These are phyloP conservation scores for Lepus americanus DNA, from an alignment of 2,113 vertebrate genomes.

Conservation along the genomic window DNA sequence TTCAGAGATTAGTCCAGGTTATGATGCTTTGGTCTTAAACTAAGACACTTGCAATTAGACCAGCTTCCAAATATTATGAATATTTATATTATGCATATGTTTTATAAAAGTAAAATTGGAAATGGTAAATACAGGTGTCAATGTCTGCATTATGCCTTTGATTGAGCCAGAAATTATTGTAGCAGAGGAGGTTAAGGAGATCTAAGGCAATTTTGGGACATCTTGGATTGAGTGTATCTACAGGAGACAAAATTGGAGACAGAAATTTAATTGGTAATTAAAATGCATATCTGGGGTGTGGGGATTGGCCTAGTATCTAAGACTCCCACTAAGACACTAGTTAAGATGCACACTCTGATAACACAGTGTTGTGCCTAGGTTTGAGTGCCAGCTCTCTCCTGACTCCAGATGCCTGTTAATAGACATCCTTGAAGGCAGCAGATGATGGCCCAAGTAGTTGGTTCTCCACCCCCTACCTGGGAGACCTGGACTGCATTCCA, in stretches of 20 bases:
- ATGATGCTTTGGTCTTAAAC: background rate
- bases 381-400: no score
- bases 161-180: background rate
- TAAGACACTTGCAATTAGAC: background rate
- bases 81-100: no score
- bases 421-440: no score
- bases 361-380: no score
- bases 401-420: no score
- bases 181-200: background rate
- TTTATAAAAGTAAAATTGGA: background rate
- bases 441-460: no score
- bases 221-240: background rate
- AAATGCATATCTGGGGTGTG: background rate
- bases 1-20: background rate
- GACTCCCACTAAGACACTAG: no score
- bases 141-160: background rate
- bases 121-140: background rate
- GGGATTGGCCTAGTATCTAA: no score
- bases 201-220: background rate
- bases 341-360: no score
- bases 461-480: no score
- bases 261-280: background rate
- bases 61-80: background rate
- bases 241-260: background rate
- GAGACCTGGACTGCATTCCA: no score